A percentile compares a stretch with the other conserved stretches of the same genome.
phyloP scores from a whole-genome alignment of 2,113 vertebrate genomes.

The Reinhardtius hippoglossoides region DNA sequence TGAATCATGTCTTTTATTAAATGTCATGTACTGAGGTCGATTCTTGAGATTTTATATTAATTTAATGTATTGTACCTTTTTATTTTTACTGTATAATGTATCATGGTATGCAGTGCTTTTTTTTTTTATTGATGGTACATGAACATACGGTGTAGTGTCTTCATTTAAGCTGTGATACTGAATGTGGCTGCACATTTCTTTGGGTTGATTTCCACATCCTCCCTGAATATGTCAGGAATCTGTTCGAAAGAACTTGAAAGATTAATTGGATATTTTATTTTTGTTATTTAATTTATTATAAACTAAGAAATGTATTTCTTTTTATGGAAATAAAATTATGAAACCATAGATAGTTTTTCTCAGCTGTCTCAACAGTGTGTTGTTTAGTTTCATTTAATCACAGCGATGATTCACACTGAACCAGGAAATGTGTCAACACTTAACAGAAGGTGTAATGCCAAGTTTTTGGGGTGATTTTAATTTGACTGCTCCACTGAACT shows the following conservation, averaged over 20 bases:
- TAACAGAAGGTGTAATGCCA: not conserved
- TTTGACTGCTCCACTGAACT: not conserved
- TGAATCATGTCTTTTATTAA: constrained; percentile 19
- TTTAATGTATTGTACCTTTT: constrained; percentile 20
- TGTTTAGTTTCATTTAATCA: not conserved
- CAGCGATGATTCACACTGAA: not conserved
- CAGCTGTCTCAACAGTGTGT: not conserved
- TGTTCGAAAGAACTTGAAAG: constrained; percentile 34
- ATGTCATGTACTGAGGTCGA: constrained; percentile 50
- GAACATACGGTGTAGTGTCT: constrained; percentile 23
- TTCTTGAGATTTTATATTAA: constrained; percentile 64
- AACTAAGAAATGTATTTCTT: constrained; percentile 58
- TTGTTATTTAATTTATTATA: constrained; percentile 67
- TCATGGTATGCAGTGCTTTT: constrained; percentile 37
- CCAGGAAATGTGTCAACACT: not conserved
- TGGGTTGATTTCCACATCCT: constrained; percentile 21
- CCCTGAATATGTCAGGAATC: constrained; percentile 26
- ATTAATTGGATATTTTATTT: constrained; percentile 65
- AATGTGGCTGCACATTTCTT: constrained; percentile 34
- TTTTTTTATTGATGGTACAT: constrained; percentile 37
- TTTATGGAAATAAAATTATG: constrained; percentile 70
- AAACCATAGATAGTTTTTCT: constrained; percentile 5
- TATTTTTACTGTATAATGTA: constrained; percentile 28
- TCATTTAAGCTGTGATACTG: constrained; percentile 53
- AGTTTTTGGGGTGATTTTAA: not conserved